These are phyloP conservation scores for Epinotia bilunana DNA, from an alignment of 2,888 invertebrate genomes.

Conservation along the genomic window DNA sequence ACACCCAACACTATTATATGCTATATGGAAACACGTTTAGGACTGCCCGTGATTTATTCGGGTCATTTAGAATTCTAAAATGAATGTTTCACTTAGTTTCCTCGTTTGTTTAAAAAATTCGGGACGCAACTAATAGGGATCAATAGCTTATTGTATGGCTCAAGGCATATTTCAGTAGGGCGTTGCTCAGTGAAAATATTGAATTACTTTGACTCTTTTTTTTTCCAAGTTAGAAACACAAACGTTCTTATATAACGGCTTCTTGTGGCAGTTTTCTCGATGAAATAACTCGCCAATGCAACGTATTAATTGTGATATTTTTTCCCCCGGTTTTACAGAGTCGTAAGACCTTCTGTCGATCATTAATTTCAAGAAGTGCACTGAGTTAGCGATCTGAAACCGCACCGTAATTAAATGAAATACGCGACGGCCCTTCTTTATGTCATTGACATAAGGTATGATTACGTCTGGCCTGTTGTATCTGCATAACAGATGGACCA, in stretches of 20 bases:
- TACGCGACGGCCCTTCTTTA: neutral
- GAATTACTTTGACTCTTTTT: neutral
- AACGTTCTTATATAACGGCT: too few species aligned
- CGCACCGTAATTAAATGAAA: too few species aligned
- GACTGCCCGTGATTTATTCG: slow-evolving; percentile 34
- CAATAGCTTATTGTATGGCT: neutral
- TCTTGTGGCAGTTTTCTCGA: too few species aligned
- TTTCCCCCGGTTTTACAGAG: too few species aligned
- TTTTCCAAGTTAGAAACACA: too few species aligned
- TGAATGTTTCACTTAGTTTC: neutral
- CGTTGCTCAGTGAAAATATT: neutral
- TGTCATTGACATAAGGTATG: neutral
- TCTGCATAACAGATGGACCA: neutral
- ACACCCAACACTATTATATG: slow-evolving; percentile 55
- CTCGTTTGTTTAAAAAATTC: neutral
- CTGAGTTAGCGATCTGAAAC: too few species aligned
- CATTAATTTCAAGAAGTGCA: too few species aligned
- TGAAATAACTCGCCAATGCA: too few species aligned
- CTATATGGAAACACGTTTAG: slow-evolving; percentile 46
- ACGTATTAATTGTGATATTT: too few species aligned
- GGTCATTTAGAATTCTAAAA: slow-evolving; percentile 27
- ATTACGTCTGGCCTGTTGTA: neutral
- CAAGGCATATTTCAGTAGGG: neutral
- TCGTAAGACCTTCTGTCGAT: too few species aligned
- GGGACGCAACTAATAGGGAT: neutral